Evolutionary conservation across 2,888 invertebrate species (phyloP), one percentile per base, ranked within the genome.

Genomic region (Tipula confusa): DNA sequence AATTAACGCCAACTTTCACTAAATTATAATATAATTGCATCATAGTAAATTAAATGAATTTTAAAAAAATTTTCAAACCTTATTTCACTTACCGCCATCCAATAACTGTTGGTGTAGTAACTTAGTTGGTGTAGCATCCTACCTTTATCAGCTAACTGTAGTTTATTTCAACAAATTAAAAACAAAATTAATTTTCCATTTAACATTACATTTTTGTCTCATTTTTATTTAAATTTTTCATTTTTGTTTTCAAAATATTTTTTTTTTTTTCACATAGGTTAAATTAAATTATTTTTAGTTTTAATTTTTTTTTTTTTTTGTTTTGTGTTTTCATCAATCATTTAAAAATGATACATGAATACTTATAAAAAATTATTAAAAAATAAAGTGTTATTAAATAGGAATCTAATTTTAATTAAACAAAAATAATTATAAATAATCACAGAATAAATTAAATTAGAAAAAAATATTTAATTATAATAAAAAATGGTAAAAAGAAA

Each of bases 181-280:
- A 80, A 79, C 11, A 11, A 79, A n/a, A 29, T 29, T 7, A 48
- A 29, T 13, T 80, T 80, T 80, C 80, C 80, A 80, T 80, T 29
- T 80, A 80, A 80, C 80, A 80, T 80, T 80, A 80, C 80, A 80
- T 80, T 48, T n/a, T 80, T 80, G 64, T 80, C 80, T 80, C 80
- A 29, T 80, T 80, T 80, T 80, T 29, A 29, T 80, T 80, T 80
- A 64, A 64, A 64, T 9, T 24, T 6, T 80, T 24, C 29, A 15
- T 80, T 79, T 79, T 79, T 48, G 15, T 18, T 18, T 64, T 64
- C 24, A 64, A 64, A 64, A 64, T 64, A 64, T 64, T 64, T 64
- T 48, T 64, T 64, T 64, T 24, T 64, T 13, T 64, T 64, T n/a
- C n/a, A n/a, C n/a, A n/a, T n/a, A n/a, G n/a, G n/a, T n/a, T n/a